Base-by-base conservation (phyloP, 2,797 vertebrate genomes). In the Lutjanus argentimaculatus region DNA sequence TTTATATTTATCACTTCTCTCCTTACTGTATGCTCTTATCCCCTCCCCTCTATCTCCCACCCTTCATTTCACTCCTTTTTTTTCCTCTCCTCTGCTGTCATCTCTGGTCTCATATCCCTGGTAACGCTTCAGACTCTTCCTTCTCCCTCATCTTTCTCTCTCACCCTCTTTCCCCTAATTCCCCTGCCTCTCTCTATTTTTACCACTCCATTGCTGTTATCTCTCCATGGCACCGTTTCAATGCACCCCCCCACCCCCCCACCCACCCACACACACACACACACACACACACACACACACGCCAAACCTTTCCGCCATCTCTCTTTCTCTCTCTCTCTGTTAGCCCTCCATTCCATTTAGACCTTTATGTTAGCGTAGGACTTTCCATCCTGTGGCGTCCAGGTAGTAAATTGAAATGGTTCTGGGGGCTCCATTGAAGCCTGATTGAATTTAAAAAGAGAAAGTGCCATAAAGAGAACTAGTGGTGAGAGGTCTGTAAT, bases 371-470 rank as follows among this genome's bases (percentile, higher is more conserved):
- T 42, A 90, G 85, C 81, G 72, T 71, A 65, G 90, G 94, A 66
- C 61, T 91, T 94, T 93, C 92, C 87, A 86, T 95, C 90, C 87
- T 75, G 73, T 95, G 91, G 94, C 85, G 83, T 92, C 84, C 88
- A 90, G 95, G 93, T 90, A 95, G 96, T 94, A 96, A 94, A 97
- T 91, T 95, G 96, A 97, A 97, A 96, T 91, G 95, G 94, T 94
- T 95, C 95, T 93, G 92, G 93, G 93, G 93, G 82, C 90, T 83
- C 92, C 93, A 85, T 22, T 91, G 94, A 92, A 51, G 84, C 90
- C 93, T 96, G 95, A 97, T 94, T 93, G 95, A 96, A 96, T 95
- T 95, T 94, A 96, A 95, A 96, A 96, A 94, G 95, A 94, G 92
- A 93, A 94, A 93, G 36, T 52, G 93, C 94, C 93, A 90, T 94